phyloP scores from a whole-genome alignment of 2,888 invertebrate species.

The Oligia fasciuncula region DNA sequence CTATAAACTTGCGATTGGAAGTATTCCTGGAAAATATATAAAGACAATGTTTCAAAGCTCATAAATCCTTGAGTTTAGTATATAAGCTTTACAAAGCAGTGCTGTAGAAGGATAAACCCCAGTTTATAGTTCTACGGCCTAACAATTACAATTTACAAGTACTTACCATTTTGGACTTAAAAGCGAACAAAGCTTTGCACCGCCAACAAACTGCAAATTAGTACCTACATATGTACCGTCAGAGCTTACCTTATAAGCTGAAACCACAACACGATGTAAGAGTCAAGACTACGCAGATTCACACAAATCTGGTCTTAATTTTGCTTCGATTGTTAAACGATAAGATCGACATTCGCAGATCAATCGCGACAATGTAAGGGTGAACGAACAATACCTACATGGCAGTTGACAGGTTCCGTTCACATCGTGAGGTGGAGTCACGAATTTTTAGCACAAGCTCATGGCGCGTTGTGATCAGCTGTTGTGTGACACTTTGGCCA shows the following conservation, averaged over 20 bases:
- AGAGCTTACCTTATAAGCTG: constrained; percentile 54
- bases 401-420: constrained; percentile 64
- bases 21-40: constrained; percentile 36
- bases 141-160: constrained; percentile 55
- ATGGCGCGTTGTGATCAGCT: constrained; percentile 57
- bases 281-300: constrained; percentile 25
- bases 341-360: constrained; percentile 59
- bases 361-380: constrained; percentile 58
- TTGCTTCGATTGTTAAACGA: constrained; percentile 48
- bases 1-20: neutral
- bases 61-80: constrained; percentile 34
- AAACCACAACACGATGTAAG: constrained; percentile 38
- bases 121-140: constrained; percentile 39
- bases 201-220: constrained; percentile 57
- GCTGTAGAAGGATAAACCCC: constrained; percentile 37
- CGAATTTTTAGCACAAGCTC: constrained; percentile 71
- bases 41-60: constrained; percentile 43
- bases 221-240: constrained; percentile 53
- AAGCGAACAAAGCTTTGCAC: constrained; percentile 49
- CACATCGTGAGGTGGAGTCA: constrained; percentile 78
- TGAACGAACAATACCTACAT: constrained; percentile 57
- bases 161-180: constrained; percentile 55
- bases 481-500: constrained; percentile 57
- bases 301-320: constrained; percentile 55
- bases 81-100: constrained; percentile 22